Percentiles rank a stretch among this genome's conserved stretches.
Evolutionary conservation across 1,140 invertebrate species (phyloP).

Genomic region (Macrocentrus cingulum): DNA sequence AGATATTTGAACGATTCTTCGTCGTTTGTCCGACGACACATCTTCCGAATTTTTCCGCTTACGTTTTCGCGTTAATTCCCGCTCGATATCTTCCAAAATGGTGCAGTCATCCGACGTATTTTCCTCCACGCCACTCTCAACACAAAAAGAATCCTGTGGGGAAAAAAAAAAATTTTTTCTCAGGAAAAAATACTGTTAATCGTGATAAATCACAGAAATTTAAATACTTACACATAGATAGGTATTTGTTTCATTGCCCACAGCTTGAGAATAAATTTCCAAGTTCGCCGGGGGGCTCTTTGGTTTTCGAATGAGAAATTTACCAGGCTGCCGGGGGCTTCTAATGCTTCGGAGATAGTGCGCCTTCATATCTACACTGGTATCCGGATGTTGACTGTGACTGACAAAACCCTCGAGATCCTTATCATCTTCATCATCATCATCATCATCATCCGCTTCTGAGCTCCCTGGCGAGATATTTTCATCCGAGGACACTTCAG

Average conservation of each 20-base stretch:
- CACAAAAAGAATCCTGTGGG: constrained; percentile 36
- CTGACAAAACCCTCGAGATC: constrained; percentile 48
- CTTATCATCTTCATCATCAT: constrained; percentile 47
- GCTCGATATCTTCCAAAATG: constrained; percentile 17
- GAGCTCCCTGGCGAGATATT: constrained; percentile 35
- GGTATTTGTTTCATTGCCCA: constrained; percentile 32
- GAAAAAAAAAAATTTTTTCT: constrained; percentile 5
- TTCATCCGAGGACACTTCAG: constrained; percentile 56
- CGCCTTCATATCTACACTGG: constrained; percentile 58
- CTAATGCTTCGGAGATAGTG: constrained; percentile 64
- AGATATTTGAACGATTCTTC: constrained; percentile 4
- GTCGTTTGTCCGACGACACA: background rate
- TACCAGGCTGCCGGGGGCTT: constrained; percentile 34
- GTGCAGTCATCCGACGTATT: constrained; percentile 13
- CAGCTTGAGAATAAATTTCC: constrained; percentile 45
- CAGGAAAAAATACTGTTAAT: background rate
- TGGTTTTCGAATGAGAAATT: constrained; percentile 38
- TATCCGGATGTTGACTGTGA: constrained; percentile 50
- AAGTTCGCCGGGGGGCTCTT: constrained; percentile 20
- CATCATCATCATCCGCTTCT: constrained; percentile 52
- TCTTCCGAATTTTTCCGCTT: constrained; percentile 16
- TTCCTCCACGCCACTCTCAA: constrained; percentile 26
- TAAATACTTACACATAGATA: constrained; percentile 47
- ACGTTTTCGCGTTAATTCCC: constrained; percentile 19
- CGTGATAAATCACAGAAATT: background rate